Base-by-base conservation (phyloP, 2,113 vertebrate species). In the Aythya baeri region DNA sequence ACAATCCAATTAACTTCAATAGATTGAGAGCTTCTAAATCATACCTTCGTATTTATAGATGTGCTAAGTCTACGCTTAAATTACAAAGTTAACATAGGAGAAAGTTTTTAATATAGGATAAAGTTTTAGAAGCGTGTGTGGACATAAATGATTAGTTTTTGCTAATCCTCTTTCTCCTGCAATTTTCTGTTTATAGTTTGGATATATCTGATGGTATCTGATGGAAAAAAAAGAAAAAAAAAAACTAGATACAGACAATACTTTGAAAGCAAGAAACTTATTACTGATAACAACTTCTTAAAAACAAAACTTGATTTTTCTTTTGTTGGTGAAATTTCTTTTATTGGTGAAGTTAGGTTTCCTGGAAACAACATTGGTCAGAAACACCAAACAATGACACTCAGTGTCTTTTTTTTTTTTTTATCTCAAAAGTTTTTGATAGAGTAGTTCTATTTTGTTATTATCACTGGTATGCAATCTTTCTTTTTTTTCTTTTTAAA, bases 1-100 rank as follows among this genome's bases (percentile, higher is more conserved):
- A 83, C 34, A 58, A 89, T 79, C 50, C 59, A 89, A 85, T 87
- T 94, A 89, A 79, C 59, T 94, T 93, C 66, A 91, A 81, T 11
- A 74, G 89, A 84, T 43, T 81, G 26, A 91, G 62, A 84, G 66
- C 54, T 88, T 94, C 86, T 86, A 88, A 88, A 73, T 93, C 44
- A 21, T 76, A 62, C 38, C 84, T 93, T 92, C 70, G 52, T 61
- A 91, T 67, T 55, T 27, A 81, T 1, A 90, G 43, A 78, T 65
- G 49, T 50, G 46, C 55, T 73, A 61, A 89, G 13, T 23, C 16
- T 49, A 61, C 23, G 65, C 81, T 92, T 86, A 78, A 38, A 73
- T 38, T 31, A 43, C 52, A 43, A 75, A 91, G 93, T 79, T 82
- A 76, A 81, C 34, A 36, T 10, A 81, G 49, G 34, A 67, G 27